Percentiles rank a stretch among this genome's conserved stretches.
phyloP scores from a whole-genome alignment of 2,113 vertebrate species.

The Phocoena sinus region DNA sequence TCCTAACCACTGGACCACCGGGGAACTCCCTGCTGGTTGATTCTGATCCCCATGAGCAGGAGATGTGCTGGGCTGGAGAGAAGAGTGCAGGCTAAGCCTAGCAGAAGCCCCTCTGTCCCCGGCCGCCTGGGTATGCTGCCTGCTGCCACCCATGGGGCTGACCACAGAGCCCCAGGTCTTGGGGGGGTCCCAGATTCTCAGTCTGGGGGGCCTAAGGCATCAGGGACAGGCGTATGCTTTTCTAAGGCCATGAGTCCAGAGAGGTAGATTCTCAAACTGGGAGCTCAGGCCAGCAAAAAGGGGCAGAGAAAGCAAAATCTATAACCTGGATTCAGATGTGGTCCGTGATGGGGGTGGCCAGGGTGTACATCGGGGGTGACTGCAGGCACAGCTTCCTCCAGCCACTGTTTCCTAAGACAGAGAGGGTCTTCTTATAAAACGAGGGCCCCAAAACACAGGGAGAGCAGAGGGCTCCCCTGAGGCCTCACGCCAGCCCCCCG shows the following conservation, averaged over 20 bases:
- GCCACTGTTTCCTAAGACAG: neutral
- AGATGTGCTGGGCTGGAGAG: neutral
- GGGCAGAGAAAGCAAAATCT: neutral
- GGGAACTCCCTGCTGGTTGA: neutral
- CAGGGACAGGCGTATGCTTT: neutral
- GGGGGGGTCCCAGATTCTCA: neutral
- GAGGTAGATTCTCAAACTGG: neutral
- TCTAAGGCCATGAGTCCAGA: neutral
- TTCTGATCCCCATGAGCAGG: neutral
- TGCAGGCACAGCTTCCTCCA: neutral
- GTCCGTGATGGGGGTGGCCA: fast-evolving
- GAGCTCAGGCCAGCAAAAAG: neutral
- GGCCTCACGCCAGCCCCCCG: fast-evolving
- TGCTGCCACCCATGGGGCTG: fast-evolving
- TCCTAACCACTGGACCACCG: neutral
- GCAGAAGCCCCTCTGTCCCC: neutral
- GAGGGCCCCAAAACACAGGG: neutral
- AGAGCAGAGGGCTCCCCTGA: neutral
- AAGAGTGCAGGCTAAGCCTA: neutral
- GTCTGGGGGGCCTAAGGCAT: neutral
- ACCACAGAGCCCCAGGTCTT: neutral
- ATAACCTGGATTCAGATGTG: neutral
- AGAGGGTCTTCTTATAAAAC: neutral
- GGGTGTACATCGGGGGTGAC: neutral
- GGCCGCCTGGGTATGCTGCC: neutral